These are phyloP conservation scores for Hormiphora californensis DNA, from an alignment of 37 sponge, comb jelly and placozoan genomes.

Conservation along the genomic window DNA sequence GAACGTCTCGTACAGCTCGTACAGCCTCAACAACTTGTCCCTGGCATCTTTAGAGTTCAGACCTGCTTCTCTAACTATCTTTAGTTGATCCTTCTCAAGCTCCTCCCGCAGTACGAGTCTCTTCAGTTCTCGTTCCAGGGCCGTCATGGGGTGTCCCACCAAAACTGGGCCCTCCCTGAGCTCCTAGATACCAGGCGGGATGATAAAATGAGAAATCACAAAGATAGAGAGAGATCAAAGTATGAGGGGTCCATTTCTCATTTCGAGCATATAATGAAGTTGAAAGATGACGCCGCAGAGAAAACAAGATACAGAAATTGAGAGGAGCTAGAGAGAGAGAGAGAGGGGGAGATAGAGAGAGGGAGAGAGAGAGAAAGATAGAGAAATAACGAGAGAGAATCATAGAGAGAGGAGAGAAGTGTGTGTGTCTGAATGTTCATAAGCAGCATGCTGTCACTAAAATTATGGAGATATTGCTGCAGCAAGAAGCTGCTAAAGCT, in stretches of 20 bases:
- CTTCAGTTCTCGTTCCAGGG: slow-evolving; percentile 27
- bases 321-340: background rate
- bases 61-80: background rate
- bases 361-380: background rate
- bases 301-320: background rate
- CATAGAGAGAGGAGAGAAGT: background rate
- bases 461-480: too few species aligned
- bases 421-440: too few species aligned
- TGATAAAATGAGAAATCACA: too few species aligned
- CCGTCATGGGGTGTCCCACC: slow-evolving; percentile 31
- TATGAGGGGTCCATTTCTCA: too few species aligned
- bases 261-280: background rate
- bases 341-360: background rate
- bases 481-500: too few species aligned
- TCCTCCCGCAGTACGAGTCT: slow-evolving; percentile 12
- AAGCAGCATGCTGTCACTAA: too few species aligned
- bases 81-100: slow-evolving; percentile 47
- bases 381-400: background rate
- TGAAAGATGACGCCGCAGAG: background rate
- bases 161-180: slow-evolving; percentile 18
- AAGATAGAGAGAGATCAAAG: too few species aligned
- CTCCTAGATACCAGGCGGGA: too few species aligned
- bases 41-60: background rate
- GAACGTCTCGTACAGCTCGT: slow-evolving; percentile 51
- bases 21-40: slow-evolving; percentile 4